Conservation (phyloP, 2,113 vertebrate species). For the Ailurus styani region DNA sequence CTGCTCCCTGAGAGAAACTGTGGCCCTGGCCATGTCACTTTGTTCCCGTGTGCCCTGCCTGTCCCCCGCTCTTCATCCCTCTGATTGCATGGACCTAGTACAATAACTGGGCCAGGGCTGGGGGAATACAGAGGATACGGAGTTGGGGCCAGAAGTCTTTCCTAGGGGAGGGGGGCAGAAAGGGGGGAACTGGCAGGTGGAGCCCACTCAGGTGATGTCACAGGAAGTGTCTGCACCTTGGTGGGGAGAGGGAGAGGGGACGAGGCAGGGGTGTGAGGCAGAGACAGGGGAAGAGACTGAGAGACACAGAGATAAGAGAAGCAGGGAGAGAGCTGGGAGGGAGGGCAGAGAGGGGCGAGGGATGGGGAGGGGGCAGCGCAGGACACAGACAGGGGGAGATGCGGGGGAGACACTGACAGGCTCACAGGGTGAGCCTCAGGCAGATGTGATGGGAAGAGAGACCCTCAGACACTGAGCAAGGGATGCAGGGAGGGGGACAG, state of each 20-base stretch:
- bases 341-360: not conserved
- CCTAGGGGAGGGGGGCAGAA: not conserved
- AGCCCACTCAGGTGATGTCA: constrained; percentile 67
- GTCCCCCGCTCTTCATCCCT: constrained; percentile 44
- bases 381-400: not conserved
- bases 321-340: not conserved
- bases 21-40: constrained; percentile 72
- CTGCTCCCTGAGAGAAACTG: not conserved
- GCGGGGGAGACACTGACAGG: not conserved
- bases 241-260: not conserved
- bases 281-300: not conserved
- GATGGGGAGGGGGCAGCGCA: not conserved
- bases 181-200: constrained; percentile 43
- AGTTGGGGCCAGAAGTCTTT: constrained; percentile 63
- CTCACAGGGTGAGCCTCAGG: not conserved
- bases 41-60: constrained; percentile 72
- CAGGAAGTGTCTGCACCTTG: not conserved
- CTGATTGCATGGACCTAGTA: constrained; percentile 67
- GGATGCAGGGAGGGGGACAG: not conserved
- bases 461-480: not conserved
- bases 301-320: not conserved
- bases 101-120: constrained; percentile 51
- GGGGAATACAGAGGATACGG: constrained; percentile 41
- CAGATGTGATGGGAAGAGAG: not conserved
- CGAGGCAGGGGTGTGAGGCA: not conserved